Percentiles rank a stretch among this genome's conserved stretches.
Conservation (phyloP, 2,888 invertebrate genomes). For the Drosophila mercatorum region DNA sequence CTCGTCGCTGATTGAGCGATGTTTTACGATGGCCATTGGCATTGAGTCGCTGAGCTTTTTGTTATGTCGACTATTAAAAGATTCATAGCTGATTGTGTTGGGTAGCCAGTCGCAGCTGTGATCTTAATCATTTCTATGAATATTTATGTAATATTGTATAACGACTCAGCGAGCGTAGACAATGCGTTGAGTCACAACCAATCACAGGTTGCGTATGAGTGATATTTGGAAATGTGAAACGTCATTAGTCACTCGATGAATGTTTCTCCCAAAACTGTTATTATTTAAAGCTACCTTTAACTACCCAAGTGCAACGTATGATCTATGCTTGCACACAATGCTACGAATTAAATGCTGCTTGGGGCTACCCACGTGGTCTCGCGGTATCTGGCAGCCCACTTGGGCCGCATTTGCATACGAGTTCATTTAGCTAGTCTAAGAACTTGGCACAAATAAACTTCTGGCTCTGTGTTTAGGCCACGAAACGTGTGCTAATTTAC, state of each 20-base stretch:
- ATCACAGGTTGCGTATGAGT: slow-evolving; percentile 57
- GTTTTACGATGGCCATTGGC: slow-evolving; percentile 66
- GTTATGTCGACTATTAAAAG: slow-evolving; percentile 52
- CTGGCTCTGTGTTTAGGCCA: slow-evolving; percentile 59
- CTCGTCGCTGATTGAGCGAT: slow-evolving; percentile 67
- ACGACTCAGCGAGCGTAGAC: slow-evolving; percentile 17
- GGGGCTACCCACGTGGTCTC: slow-evolving; percentile 44
- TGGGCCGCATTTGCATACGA: slow-evolving; percentile 76
- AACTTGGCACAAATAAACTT: slow-evolving; percentile 72
- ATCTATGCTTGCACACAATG: slow-evolving; percentile 18
- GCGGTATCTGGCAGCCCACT: slow-evolving; percentile 66
- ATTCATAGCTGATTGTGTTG: slow-evolving; percentile 53
- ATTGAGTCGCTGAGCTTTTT: slow-evolving; percentile 46
- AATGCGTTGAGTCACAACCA: slow-evolving; percentile 38
- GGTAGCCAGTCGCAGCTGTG: slow-evolving; percentile 40
- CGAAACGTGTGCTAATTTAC: slow-evolving; percentile 80
- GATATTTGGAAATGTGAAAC: slow-evolving; percentile 37
- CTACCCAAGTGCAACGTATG: not conserved
- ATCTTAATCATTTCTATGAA: slow-evolving; percentile 28
- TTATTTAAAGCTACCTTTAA: not conserved
- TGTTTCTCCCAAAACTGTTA: not conserved
- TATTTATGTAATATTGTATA: slow-evolving; percentile 38
- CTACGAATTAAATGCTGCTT: slow-evolving; percentile 7
- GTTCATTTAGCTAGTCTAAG: slow-evolving; percentile 76
- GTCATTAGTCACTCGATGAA: slow-evolving; percentile 39